These are phyloP conservation scores for Flexamia atlantica DNA, from an alignment of 2,888 invertebrate species.

Conservation along the genomic window DNA sequence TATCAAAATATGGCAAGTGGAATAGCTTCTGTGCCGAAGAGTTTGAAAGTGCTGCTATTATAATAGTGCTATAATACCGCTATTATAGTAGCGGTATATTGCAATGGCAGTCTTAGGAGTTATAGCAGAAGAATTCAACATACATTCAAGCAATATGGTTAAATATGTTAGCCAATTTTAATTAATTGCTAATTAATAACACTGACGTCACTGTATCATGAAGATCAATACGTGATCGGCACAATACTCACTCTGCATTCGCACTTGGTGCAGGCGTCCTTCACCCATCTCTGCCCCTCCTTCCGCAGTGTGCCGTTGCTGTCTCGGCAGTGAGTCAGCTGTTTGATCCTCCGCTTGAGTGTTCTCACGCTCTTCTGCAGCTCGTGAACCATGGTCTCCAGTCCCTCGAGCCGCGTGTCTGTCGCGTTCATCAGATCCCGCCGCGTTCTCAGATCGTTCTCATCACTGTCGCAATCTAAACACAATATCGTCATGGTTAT, in stretches of 20 bases:
- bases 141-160: neutral
- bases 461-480: conserved; percentile 65
- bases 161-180: too few relatives aligned
- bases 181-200: too few relatives aligned
- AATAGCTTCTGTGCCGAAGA: too few relatives aligned
- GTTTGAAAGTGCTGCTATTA: too few relatives aligned
- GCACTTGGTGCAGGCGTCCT: conserved; percentile 76
- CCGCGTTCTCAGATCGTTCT: conserved; percentile 64
- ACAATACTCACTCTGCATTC: conserved; percentile 74
- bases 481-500: neutral
- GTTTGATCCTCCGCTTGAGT: conserved; percentile 76
- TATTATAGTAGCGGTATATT: too few relatives aligned
- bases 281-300: conserved; percentile 76
- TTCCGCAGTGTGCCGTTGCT: conserved; percentile 74
- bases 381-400: conserved; percentile 77
- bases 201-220: too few relatives aligned
- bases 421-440: conserved; percentile 74
- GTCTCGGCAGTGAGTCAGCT: conserved; percentile 74
- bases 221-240: too few relatives aligned
- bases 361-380: conserved; percentile 77
- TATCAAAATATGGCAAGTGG: too few relatives aligned
- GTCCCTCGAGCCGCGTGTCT: conserved; percentile 76
- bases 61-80: too few relatives aligned
- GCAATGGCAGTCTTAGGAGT: too few relatives aligned
- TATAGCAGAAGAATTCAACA: neutral